Conservation (phyloP, 92 coral and sea anemone genomes). For the Umimayanthus kanabou region DNA sequence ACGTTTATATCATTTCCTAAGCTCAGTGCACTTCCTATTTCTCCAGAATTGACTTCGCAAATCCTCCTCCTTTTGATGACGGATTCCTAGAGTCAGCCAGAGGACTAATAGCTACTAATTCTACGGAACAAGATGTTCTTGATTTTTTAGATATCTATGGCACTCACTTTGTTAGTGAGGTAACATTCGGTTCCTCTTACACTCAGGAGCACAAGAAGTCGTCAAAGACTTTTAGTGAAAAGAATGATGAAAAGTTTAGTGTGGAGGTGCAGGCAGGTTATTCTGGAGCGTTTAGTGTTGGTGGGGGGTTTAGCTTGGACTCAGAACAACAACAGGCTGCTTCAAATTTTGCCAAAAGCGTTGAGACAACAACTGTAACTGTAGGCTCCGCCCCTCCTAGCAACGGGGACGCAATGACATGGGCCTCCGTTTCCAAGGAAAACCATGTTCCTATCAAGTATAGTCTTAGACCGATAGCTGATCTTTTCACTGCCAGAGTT, state of each 20-base stretch:
- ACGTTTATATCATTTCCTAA: conserved; percentile 15
- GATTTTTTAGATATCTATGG: no score
- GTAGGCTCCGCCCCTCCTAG: conserved; percentile 37
- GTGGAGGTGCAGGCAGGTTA: conserved; percentile 67
- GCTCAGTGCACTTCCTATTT: conserved; percentile 40
- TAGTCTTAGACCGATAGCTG: conserved; percentile 5
- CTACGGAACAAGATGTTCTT: no score
- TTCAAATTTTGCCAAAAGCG: conserved; percentile 53
- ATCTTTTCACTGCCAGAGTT: no score
- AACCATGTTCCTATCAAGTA: background rate
- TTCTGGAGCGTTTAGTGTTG: conserved; percentile 43
- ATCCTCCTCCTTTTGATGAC: no score
- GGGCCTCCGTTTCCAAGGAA: conserved; percentile 6
- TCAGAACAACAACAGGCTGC: conserved; percentile 54
- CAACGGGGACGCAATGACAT: conserved; percentile 54
- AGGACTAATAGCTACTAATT: no score
- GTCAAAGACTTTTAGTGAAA: no score
- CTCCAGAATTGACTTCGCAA: conserved; percentile 4
- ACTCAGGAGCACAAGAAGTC: conserved; percentile 14
- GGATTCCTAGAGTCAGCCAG: no score
- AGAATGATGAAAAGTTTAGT: background rate
- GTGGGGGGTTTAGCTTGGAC: no score
- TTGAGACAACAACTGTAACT: conserved; percentile 55
- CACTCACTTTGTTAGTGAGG: conserved; percentile 37
- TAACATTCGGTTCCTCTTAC: conserved; percentile 57